These are phyloP conservation scores for Atractosteus spatula DNA, from an alignment of 2,113 vertebrate species.

Conservation along the genomic window DNA sequence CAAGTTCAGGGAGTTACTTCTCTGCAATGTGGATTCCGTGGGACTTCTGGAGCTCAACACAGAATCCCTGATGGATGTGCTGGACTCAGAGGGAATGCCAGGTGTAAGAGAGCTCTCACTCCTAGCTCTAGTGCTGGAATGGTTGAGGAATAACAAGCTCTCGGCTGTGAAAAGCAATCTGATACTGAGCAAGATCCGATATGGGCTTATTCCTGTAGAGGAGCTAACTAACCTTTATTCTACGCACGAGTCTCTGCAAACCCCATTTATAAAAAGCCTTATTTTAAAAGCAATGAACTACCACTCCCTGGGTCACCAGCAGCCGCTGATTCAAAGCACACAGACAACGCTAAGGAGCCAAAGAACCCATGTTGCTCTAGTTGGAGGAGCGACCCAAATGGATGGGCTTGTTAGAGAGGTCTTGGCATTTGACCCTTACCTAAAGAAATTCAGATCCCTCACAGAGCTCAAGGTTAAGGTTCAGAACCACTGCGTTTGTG, in stretches of 20 bases:
- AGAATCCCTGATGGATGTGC: constrained; percentile 65
- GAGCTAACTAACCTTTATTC: constrained; percentile 66
- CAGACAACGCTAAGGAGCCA: constrained; percentile 72
- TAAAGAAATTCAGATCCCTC: constrained; percentile 67
- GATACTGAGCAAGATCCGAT: constrained; percentile 79
- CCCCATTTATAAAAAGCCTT: constrained; percentile 73
- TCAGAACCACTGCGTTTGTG: constrained; percentile 77
- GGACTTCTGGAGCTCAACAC: constrained; percentile 77
- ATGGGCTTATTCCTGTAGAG: constrained; percentile 63
- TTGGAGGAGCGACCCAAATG: constrained; percentile 68
- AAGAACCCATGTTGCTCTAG: constrained; percentile 68
- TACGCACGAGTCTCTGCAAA: constrained; percentile 62
- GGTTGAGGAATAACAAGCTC: constrained; percentile 74
- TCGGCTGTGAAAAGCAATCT: constrained; percentile 63
- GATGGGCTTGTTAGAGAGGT: constrained; percentile 67
- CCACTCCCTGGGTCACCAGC: constrained; percentile 69
- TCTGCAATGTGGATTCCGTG: constrained; percentile 42
- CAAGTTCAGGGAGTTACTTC: constrained; percentile 70
- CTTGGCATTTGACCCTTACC: constrained; percentile 73
- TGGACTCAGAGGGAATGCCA: constrained; percentile 73
- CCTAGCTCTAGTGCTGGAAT: constrained; percentile 74
- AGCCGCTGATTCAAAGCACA: constrained; percentile 78
- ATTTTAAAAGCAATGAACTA: constrained; percentile 86
- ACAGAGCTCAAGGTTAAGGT: constrained; percentile 61
- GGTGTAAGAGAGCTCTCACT: constrained; percentile 72